A percentile compares a stretch with the other conserved stretches of the same genome.
Conservation (phyloP, 2,113 vertebrate genomes). For the Pterophyllum scalare region DNA sequence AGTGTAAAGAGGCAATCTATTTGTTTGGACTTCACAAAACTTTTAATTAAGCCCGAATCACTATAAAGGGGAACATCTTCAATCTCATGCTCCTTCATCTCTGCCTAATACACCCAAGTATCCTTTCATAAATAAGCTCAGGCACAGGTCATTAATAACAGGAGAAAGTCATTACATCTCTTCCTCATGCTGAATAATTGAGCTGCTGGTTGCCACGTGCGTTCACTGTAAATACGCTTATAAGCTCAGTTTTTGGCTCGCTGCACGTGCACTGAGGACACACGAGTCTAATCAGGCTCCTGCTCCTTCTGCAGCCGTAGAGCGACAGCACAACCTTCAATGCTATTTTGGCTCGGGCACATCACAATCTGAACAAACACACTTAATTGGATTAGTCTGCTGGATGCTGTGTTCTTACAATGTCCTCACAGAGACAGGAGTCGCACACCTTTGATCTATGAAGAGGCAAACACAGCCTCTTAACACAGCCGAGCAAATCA, state of each 20-base stretch:
- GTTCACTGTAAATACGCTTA: conserved; percentile 72
- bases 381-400: conserved; percentile 66
- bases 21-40: conserved; percentile 56
- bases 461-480: conserved; percentile 32
- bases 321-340: conserved; percentile 43
- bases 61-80: conserved; percentile 46
- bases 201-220: conserved; percentile 57
- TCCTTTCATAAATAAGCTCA: conserved; percentile 70
- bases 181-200: conserved; percentile 74
- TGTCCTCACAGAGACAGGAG: conserved; percentile 38
- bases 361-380: conserved; percentile 47
- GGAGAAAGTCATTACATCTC: conserved; percentile 74
- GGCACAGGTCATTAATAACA: conserved; percentile 78
- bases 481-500: conserved; percentile 52
- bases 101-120: conserved; percentile 65
- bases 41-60: conserved; percentile 61
- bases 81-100: conserved; percentile 60
- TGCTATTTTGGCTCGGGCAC: conserved; percentile 7
- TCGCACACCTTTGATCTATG: conserved; percentile 47
- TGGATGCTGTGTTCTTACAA: conserved; percentile 14
- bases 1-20: conserved; percentile 46
- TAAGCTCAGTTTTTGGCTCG: conserved; percentile 48
- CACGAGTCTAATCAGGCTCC: conserved; percentile 50
- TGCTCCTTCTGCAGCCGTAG: conserved; percentile 1
- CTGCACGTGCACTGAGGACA: conserved; percentile 40